Percentiles rank a stretch among this genome's conserved stretches.
These are phyloP conservation scores for Urocitellus parryii DNA, from an alignment of 2,113 vertebrate genomes.

Conservation along the genomic window DNA sequence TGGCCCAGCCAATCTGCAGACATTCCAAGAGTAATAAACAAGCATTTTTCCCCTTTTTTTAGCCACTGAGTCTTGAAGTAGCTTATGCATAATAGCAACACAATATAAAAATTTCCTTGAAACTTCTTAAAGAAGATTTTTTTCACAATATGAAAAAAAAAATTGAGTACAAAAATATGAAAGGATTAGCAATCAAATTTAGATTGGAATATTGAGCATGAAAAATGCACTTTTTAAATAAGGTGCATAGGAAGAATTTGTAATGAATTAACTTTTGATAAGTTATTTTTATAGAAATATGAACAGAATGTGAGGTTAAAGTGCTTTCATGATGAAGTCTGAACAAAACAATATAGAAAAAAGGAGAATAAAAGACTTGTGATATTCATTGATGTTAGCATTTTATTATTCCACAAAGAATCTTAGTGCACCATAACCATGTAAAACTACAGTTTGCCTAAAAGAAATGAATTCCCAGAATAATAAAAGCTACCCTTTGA, in stretches of 20 bases:
- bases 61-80: background rate
- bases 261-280: background rate
- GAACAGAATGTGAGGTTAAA: background rate
- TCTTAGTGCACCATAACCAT: background rate
- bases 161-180: background rate
- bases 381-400: background rate
- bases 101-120: background rate
- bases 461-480: slow-evolving; percentile 58
- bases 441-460: background rate
- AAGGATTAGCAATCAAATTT: slow-evolving; percentile 13
- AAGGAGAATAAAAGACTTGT: slow-evolving; percentile 8
- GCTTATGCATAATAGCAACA: background rate
- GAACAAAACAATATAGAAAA: slow-evolving; percentile 32
- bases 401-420: slow-evolving; percentile 23
- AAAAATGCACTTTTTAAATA: background rate
- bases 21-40: background rate
- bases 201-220: background rate
- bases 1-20: background rate
- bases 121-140: background rate
- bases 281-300: background rate
- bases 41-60: background rate
- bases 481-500: slow-evolving; percentile 39
- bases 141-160: background rate
- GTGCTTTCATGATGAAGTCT: background rate
- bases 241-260: background rate